These are phyloP conservation scores for Platerodrilus igneus DNA, from an alignment of 2,888 invertebrate genomes.

Conservation along the genomic window DNA sequence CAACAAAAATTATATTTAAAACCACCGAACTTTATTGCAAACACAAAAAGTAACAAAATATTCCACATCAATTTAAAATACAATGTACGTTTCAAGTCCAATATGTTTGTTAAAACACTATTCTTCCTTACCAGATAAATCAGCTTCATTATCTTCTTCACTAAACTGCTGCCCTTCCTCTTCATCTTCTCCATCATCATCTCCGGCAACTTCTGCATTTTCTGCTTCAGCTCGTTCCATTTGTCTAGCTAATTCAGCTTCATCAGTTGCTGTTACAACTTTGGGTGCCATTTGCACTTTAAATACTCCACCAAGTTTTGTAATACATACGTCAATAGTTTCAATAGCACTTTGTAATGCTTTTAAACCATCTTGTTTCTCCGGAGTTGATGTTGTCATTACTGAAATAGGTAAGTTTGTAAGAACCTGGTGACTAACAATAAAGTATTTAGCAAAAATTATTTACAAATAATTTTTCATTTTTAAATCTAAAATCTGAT, in stretches of 20 bases:
- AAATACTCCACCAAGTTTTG: constrained; percentile 83
- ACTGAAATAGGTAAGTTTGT: too few relatives aligned
- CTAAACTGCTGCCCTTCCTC: constrained; percentile 48
- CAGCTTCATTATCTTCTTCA: constrained; percentile 14
- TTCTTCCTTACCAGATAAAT: too few relatives aligned
- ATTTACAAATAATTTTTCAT: neutral
- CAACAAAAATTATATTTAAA: too few relatives aligned
- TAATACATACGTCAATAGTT: constrained; percentile 79
- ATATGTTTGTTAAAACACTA: too few relatives aligned
- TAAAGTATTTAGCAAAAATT: neutral
- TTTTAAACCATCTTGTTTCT: constrained; percentile 88
- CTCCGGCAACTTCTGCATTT: constrained; percentile 90
- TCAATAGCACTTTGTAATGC: constrained; percentile 86
- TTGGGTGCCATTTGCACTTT: constrained; percentile 94
- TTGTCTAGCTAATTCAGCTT: constrained; percentile 89
- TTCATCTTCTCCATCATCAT: constrained; percentile 78
- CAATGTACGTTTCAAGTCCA: too few relatives aligned
- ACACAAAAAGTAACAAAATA: too few relatives aligned
- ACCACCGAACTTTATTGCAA: too few relatives aligned
- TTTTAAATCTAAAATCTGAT: too few relatives aligned
- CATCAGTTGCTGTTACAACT: constrained; percentile 97
- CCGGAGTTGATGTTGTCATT: constrained; percentile 97
- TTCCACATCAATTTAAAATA: too few relatives aligned
- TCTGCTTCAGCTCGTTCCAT: constrained; percentile 92
- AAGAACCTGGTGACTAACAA: constrained; percentile 10